Base-by-base conservation (phyloP, 2,113 vertebrate genomes). In the Piprites chloris region DNA sequence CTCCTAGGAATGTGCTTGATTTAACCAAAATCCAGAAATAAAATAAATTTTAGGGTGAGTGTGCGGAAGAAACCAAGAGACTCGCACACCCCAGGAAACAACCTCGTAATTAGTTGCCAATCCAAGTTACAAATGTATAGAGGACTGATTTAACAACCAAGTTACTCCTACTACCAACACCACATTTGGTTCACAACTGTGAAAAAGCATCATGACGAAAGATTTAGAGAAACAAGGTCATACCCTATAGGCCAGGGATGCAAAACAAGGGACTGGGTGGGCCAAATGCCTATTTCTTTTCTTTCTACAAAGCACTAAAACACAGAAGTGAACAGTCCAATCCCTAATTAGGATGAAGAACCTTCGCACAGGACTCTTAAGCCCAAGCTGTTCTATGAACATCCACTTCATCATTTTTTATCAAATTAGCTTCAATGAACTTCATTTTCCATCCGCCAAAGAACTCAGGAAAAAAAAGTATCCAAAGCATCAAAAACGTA, bases 21-120 rank as follows among this genome's bases (percentile, higher is more conserved):
- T 88, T 79, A 87, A 47, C 28, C 50, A 4, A 87, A 80, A 9
- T 50, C 42, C n/a, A 66, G 27, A 28, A 88, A 83, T 11, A 68
- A 9, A 75, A 0, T 5, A 50, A n/a, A 33, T 19, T 79, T 50
- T 47, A 0, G 0, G 33, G 12, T 10, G 33, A 76, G 6, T 2
- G 9, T 22, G 18, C 5, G 1, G 33, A 8, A 14, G 4, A 27
- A 52, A 27, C 9, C 28, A 75, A 82, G 52, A 90, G 41, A 73
- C 6, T 22, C n/a, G 21, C 61, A 53, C 3, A 79, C 16, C 18
- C 35, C 37, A 76, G 47, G 72, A 56, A 89, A 42, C 44, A 46
- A 65, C 19, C n/a, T 56, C 0, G 0, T 42, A 89, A 15, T 42
- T 26, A 61, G 49, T 5, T 71, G 24, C 41, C n/a, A 84, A 72